Conservation (phyloP, 1,140 invertebrate species). For the Acromyrmex heyeri region DNA sequence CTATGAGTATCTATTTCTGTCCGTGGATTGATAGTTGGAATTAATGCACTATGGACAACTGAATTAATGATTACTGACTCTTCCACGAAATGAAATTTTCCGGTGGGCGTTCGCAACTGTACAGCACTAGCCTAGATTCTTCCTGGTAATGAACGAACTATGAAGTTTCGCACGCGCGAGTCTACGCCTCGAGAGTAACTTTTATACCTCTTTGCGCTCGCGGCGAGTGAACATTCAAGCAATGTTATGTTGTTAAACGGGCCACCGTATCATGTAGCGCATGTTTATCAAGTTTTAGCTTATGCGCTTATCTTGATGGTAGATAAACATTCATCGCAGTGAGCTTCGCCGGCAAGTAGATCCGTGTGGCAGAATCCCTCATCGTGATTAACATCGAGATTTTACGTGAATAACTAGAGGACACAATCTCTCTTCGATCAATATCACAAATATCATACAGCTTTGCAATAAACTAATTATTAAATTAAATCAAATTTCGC, state of each 20-base stretch:
- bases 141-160: conserved; percentile 41
- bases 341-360: conserved; percentile 6
- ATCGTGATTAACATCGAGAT: conserved; percentile 35
- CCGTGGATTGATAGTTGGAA: not conserved
- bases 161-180: conserved; percentile 42
- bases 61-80: conserved; percentile 47
- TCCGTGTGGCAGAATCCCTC: not conserved
- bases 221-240: conserved; percentile 9
- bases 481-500: not conserved
- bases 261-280: conserved; percentile 6
- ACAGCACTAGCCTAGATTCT: not conserved
- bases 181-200: conserved; percentile 3
- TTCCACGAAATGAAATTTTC: conserved; percentile 46
- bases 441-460: not conserved
- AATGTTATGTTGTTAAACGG: conserved; percentile 43
- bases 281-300: conserved; percentile 46
- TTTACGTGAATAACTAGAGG: conserved; percentile 12
- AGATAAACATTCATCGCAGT: conserved; percentile 36
- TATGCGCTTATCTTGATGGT: conserved; percentile 2
- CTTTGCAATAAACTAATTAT: too few relatives aligned
- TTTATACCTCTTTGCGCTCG: conserved; percentile 17
- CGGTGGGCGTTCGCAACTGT: not conserved
- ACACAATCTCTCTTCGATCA: conserved; percentile 7
- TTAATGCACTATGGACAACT: conserved; percentile 2
- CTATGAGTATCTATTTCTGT: conserved; percentile 5